These are phyloP conservation scores for Conomelus anceps DNA, from an alignment of 2,888 invertebrate genomes.

Conservation along the genomic window DNA sequence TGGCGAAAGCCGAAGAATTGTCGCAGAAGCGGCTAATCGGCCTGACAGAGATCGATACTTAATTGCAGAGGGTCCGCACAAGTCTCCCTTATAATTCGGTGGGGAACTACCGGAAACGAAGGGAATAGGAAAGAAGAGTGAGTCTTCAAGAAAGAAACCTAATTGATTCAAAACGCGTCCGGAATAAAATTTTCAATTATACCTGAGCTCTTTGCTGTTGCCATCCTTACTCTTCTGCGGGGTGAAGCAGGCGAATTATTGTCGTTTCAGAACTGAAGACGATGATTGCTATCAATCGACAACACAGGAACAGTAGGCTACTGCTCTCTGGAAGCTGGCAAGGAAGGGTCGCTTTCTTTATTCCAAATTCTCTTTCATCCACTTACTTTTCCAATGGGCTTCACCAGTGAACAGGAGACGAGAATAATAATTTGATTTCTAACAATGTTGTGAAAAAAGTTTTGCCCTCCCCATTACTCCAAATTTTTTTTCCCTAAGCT, in stretches of 20 bases:
- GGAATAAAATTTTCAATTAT: conserved; percentile 8
- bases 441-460: too few relatives aligned
- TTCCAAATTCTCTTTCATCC: neutral
- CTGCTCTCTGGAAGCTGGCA: neutral
- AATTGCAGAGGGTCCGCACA: conserved; percentile 1
- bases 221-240: neutral
- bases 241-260: neutral
- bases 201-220: conserved; percentile 1
- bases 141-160: conserved; percentile 8
- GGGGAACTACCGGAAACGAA: neutral
- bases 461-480: too few relatives aligned
- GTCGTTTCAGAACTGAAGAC: neutral
- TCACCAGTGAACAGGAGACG: neutral
- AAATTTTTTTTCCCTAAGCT: too few relatives aligned
- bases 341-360: too few relatives aligned
- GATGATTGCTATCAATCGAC: neutral
- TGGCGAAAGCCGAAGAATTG: neutral
- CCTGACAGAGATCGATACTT: conserved; percentile 7
- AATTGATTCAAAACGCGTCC: conserved; percentile 13
- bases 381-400: neutral
- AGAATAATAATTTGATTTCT: neutral
- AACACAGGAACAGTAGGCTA: neutral
- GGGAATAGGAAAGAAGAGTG: neutral
- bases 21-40: neutral
- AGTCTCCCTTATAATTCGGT: conserved; percentile 1